Evolutionary conservation across 2,888 invertebrate species (phyloP).

Genomic region (Orgyia antiqua): DNA sequence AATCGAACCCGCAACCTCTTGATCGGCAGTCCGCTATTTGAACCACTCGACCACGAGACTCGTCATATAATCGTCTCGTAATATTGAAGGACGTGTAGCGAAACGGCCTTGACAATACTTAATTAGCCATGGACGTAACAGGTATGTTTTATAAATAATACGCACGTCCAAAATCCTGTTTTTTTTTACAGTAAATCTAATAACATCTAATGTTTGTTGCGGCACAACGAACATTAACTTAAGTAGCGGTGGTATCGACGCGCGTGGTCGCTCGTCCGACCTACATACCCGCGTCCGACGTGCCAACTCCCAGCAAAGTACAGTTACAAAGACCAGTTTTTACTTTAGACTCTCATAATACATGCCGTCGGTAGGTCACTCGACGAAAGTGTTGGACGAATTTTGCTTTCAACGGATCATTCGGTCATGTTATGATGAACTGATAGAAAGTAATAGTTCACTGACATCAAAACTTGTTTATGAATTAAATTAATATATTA

Average conservation of each 20-base stretch:
- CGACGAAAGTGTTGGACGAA: conserved; percentile 71
- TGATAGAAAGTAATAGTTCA: conserved; percentile 68
- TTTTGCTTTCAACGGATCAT: conserved; percentile 69
- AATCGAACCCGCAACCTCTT: too few relatives aligned
- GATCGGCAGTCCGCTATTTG: too few relatives aligned
- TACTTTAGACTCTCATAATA: conserved; percentile 48
- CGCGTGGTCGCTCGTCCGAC: conserved; percentile 42
- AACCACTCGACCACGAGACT: too few relatives aligned
- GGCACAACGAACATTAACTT: too few relatives aligned
- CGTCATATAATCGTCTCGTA: too few relatives aligned
- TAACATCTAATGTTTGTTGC: too few relatives aligned
- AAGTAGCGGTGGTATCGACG: conserved; percentile 7
- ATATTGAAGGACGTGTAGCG: too few relatives aligned
- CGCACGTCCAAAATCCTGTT: too few relatives aligned
- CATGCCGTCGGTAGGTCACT: conserved; percentile 50
- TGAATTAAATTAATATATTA: conserved; percentile 11
- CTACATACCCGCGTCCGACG: conserved; percentile 43
- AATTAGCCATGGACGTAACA: too few relatives aligned
- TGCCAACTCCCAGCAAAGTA: conserved; percentile 38
- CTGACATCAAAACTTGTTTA: conserved; percentile 35
- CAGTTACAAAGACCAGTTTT: conserved; percentile 70
- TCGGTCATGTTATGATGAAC: conserved; percentile 43
- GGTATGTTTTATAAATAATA: too few relatives aligned
- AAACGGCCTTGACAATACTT: too few relatives aligned
- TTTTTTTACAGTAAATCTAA: too few relatives aligned